Evolutionary conservation across 2,113 vertebrate species (phyloP).

Genomic region (Microcebus lehilahytsara): DNA sequence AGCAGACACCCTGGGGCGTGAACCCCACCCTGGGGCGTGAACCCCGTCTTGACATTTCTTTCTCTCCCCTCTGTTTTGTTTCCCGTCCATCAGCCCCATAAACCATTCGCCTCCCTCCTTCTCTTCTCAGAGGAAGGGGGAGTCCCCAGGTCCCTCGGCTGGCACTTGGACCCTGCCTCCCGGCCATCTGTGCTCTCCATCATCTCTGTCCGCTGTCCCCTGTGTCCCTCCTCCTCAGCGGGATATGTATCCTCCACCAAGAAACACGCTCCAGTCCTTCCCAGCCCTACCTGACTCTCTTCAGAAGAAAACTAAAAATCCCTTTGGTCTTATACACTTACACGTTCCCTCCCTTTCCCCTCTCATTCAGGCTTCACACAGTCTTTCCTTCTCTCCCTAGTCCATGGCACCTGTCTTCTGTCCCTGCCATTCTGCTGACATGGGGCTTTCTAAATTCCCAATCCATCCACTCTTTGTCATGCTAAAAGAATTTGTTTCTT

Average conservation of each 20-base stretch:
- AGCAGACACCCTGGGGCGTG: not conserved
- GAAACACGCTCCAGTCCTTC: not conserved
- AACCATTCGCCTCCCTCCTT: not conserved
- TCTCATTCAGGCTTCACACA: not conserved
- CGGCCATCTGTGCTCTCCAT: rapidly evolving
- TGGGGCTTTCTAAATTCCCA: not conserved
- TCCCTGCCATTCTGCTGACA: not conserved
- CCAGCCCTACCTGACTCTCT: not conserved
- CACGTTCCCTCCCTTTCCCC: not conserved
- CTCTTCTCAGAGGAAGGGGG: not conserved
- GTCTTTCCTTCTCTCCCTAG: not conserved
- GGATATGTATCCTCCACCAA: not conserved
- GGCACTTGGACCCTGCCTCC: not conserved
- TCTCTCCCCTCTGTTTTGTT: not conserved
- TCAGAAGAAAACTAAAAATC: not conserved
- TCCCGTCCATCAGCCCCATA: not conserved
- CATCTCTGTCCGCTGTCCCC: not conserved
- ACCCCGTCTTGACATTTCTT: not conserved
- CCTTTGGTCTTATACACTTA: not conserved
- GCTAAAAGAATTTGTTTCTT: not conserved
- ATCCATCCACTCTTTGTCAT: not conserved
- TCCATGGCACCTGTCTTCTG: not conserved
- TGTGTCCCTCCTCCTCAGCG: rapidly evolving
- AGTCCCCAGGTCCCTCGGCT: not conserved
- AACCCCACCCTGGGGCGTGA: not conserved